These are phyloP conservation scores for Drosophila greeni DNA, from an alignment of 2,888 invertebrate species.

Conservation along the genomic window DNA sequence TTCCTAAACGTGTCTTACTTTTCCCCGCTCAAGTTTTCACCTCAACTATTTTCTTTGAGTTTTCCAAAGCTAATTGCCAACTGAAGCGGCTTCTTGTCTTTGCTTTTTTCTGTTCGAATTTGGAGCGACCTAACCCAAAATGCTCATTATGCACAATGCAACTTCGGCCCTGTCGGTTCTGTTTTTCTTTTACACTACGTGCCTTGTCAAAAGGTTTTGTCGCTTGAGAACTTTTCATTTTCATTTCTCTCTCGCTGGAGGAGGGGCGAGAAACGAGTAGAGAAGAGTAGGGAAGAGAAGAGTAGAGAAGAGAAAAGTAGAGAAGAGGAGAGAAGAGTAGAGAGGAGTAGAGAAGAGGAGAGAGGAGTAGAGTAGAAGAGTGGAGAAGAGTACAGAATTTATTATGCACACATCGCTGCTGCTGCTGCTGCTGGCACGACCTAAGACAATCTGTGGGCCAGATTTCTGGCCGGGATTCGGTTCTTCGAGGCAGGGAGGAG, in stretches of 20 bases:
- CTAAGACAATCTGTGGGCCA: conserved; percentile 64
- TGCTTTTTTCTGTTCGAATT: conserved; percentile 38
- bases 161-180: neutral
- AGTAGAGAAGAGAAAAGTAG: conserved; percentile 4
- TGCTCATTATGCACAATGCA: conserved; percentile 31
- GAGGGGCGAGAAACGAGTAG: conserved; percentile 10
- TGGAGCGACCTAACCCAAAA: conserved; percentile 51
- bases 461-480: conserved; percentile 7
- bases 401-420: conserved; percentile 57
- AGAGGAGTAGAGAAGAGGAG: conserved; percentile 11
- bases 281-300: conserved; percentile 19
- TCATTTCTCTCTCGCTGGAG: conserved; percentile 46
- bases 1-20: conserved; percentile 11
- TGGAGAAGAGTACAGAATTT: conserved; percentile 38
- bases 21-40: conserved; percentile 20
- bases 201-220: conserved; percentile 56
- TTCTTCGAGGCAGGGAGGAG: neutral
- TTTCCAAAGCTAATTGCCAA: conserved; percentile 6
- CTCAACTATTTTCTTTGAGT: conserved; percentile 19
- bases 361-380: conserved; percentile 7
- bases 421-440: conserved; percentile 57
- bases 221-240: conserved; percentile 69
- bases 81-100: conserved; percentile 15
- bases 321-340: too few species aligned
- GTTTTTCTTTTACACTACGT: conserved; percentile 35